Evolutionary conservation across 2,888 invertebrate genomes (phyloP).

Genomic region (Heterodera filipjevi): DNA sequence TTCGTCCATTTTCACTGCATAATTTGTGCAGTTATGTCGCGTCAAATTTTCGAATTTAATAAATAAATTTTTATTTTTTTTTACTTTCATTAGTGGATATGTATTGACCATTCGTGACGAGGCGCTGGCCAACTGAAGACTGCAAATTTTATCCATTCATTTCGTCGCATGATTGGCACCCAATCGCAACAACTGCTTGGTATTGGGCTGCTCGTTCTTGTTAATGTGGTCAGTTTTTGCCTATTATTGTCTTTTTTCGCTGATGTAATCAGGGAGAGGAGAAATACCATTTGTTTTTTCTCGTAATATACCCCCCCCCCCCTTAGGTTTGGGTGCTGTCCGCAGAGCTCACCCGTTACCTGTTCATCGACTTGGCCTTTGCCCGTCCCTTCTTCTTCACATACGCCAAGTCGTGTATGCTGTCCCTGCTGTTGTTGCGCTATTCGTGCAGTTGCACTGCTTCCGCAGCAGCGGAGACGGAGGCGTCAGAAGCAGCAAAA

Average conservation of each 20-base stretch:
- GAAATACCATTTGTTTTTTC: no score
- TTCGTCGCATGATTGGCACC: constrained; percentile 11
- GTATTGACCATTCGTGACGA: no score
- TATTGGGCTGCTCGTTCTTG: constrained; percentile 69
- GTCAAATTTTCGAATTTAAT: no score
- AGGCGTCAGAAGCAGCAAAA: background rate
- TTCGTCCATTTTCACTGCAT: no score
- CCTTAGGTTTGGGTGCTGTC: constrained; percentile 84
- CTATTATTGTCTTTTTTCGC: no score
- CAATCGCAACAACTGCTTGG: constrained; percentile 5
- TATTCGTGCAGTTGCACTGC: constrained; percentile 58
- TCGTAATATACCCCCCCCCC: background rate
- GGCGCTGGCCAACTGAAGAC: no score
- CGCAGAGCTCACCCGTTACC: constrained; percentile 83
- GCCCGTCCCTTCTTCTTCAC: constrained; percentile 94
- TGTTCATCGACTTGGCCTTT: constrained; percentile 76
- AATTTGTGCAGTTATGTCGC: background rate
- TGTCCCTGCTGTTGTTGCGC: constrained; percentile 85
- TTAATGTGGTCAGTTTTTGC: constrained; percentile 75
- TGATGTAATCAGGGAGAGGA: no score
- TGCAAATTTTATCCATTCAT: no score
- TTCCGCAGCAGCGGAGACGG: background rate
- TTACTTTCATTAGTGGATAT: no score
- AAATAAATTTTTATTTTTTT: no score
- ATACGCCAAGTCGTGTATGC: constrained; percentile 90